Evolutionary conservation across 2,888 invertebrate genomes (phyloP).

Genomic region (Endomychus coccineus): DNA sequence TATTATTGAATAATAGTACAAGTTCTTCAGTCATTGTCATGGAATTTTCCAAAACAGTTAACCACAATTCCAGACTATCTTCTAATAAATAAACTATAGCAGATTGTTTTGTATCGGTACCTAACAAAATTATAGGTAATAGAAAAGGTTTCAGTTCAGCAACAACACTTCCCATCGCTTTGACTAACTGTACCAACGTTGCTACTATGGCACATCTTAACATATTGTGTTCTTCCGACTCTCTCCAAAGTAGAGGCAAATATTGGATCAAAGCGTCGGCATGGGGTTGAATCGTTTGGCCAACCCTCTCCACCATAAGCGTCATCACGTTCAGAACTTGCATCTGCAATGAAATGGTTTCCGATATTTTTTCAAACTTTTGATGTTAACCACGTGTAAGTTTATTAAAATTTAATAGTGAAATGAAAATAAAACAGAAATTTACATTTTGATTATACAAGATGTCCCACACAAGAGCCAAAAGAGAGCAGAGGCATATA

Average conservation of each 20-base stretch:
- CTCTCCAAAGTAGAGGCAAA: conserved; percentile 81
- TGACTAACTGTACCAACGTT: conserved; percentile 77
- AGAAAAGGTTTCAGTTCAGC: conserved; percentile 54
- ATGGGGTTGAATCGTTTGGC: conserved; percentile 64
- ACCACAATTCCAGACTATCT: conserved; percentile 88
- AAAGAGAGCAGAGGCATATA: no score
- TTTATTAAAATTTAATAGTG: no score
- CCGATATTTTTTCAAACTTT: no score
- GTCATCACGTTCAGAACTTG: conserved; percentile 85
- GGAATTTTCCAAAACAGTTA: conserved; percentile 72
- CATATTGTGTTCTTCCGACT: conserved; percentile 83
- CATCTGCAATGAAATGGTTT: conserved; percentile 55
- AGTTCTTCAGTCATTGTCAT: conserved; percentile 58
- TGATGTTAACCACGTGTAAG: no score
- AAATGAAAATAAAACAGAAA: no score
- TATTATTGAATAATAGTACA: conserved; percentile 65
- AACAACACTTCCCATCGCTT: conserved; percentile 54
- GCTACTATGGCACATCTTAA: conserved; percentile 84
- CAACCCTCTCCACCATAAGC: conserved; percentile 81
- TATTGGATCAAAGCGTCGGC: conserved; percentile 68
- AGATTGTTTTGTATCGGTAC: conserved; percentile 70
- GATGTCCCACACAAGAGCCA: no score
- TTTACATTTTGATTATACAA: no score
- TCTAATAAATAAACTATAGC: conserved; percentile 86
- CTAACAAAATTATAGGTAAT: conserved; percentile 59